phyloP scores from a whole-genome alignment of 1,140 invertebrate genomes.

The Zaprionus inermis region DNA sequence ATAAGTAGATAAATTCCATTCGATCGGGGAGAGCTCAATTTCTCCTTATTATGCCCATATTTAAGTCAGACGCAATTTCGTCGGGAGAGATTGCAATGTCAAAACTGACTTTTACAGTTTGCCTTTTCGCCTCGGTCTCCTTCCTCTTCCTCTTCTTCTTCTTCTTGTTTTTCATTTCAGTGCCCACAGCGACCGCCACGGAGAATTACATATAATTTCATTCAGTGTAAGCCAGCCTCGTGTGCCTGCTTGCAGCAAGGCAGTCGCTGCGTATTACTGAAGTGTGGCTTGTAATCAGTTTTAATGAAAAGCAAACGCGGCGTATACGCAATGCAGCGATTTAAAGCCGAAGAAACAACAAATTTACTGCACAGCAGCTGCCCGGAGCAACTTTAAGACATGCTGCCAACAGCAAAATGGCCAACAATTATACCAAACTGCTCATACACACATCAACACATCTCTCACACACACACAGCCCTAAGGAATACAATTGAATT shows the following conservation, averaged over 20 bases:
- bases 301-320: conserved; percentile 67
- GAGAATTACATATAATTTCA: conserved; percentile 45
- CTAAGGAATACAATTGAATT: conserved; percentile 32
- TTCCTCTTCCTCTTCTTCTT: neutral
- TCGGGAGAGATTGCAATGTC: conserved; percentile 19
- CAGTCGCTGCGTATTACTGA: neutral
- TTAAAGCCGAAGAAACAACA: conserved; percentile 37
- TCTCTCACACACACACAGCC: neutral
- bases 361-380: conserved; percentile 19
- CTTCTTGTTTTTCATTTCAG: conserved; percentile 32
- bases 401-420: conserved; percentile 21
- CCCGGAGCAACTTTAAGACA: conserved; percentile 22
- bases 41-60: neutral
- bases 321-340: conserved; percentile 44
- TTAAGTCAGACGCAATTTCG: conserved; percentile 4
- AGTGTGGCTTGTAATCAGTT: conserved; percentile 35
- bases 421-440: conserved; percentile 18
- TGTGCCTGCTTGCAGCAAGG: conserved; percentile 12
- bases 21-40: neutral
- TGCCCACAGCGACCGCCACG: conserved; percentile 10
- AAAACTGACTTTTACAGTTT: conserved; percentile 28
- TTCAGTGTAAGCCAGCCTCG: conserved; percentile 39
- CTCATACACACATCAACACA: neutral
- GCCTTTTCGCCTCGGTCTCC: neutral
- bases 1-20: conserved; percentile 4